Evolutionary conservation across 2,888 invertebrate genomes (phyloP).

Genomic region (Dioctria rufipes): DNA sequence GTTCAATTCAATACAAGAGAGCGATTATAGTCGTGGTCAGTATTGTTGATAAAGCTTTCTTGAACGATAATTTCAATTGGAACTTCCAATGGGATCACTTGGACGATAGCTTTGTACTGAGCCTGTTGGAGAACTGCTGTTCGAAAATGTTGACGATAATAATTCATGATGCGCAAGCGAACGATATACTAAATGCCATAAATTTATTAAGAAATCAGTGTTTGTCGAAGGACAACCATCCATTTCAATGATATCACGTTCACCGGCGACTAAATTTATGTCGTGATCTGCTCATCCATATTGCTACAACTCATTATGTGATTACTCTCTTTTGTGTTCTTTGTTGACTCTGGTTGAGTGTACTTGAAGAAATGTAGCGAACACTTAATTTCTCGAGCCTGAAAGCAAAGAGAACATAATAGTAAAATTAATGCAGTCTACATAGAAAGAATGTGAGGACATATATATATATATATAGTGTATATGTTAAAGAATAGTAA

Average conservation of each 20-base stretch:
- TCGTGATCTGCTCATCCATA: no score
- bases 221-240: neutral
- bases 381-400: no score
- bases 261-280: neutral
- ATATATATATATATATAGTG: no score
- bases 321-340: no score
- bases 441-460: no score
- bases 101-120: neutral
- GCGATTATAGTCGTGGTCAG: constrained; percentile 33
- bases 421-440: no score
- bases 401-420: no score
- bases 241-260: neutral
- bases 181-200: neutral
- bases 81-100: neutral
- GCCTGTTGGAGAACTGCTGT: neutral
- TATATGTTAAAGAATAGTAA: no score
- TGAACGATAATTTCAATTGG: neutral
- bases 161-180: neutral
- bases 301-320: no score
- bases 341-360: no score
- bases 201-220: neutral
- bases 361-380: no score
- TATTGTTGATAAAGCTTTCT: neutral
- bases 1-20: neutral
- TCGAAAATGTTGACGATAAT: neutral